These are phyloP conservation scores for Vidua chalybeata DNA, from an alignment of 2,113 vertebrate species.

Conservation along the genomic window DNA sequence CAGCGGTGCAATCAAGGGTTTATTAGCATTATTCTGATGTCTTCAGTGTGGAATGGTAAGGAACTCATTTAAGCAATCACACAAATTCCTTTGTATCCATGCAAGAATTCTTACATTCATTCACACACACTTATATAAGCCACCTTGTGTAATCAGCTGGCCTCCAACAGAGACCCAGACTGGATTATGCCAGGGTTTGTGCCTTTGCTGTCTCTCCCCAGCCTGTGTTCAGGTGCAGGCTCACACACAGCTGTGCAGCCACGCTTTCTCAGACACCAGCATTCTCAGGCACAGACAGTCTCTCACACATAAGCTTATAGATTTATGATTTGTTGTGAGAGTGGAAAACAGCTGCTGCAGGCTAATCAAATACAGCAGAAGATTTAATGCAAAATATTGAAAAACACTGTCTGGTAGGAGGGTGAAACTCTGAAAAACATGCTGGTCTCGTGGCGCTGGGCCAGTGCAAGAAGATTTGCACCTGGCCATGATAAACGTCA, in stretches of 20 bases:
- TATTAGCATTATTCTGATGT: accelerated
- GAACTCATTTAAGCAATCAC: background rate
- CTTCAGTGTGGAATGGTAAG: accelerated
- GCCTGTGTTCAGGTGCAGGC: background rate
- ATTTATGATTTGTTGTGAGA: slow-evolving; percentile 62
- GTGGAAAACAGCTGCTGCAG: slow-evolving; percentile 64
- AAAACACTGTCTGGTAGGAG: slow-evolving; percentile 51
- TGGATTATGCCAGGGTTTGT: accelerated
- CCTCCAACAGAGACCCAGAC: accelerated
- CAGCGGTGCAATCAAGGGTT: accelerated
- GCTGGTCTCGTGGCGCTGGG: background rate
- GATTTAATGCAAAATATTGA: slow-evolving; percentile 54
- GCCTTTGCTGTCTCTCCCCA: background rate
- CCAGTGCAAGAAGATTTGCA: slow-evolving; percentile 29
- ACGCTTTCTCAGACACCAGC: background rate
- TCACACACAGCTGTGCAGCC: background rate
- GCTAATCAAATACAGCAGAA: slow-evolving; percentile 65
- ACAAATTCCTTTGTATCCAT: background rate
- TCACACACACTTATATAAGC: accelerated
- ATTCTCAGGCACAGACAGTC: slow-evolving; percentile 9
- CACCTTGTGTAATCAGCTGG: accelerated
- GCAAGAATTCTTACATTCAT: background rate
- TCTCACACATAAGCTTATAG: slow-evolving; percentile 34
- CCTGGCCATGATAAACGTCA: slow-evolving; percentile 42
- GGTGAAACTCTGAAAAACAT: slow-evolving; percentile 22